A percentile compares a stretch with the other conserved stretches of the same genome.
Evolutionary conservation across 2,797 vertebrate genomes (phyloP).

Genomic region (Ataeniobius toweri): DNA sequence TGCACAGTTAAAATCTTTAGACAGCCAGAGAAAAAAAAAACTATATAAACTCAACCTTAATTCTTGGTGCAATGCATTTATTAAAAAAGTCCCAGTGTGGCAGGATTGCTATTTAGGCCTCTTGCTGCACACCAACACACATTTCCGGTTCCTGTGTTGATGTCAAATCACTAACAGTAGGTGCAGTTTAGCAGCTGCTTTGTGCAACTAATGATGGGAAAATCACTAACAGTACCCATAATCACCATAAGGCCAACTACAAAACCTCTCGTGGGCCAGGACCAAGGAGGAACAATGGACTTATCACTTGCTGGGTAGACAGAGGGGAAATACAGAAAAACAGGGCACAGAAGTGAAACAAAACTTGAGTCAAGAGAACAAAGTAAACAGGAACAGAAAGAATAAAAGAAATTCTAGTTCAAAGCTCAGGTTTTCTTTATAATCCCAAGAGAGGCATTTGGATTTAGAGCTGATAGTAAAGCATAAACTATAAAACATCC

Average conservation of each 20-base stretch:
- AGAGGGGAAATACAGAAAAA: conserved; percentile 8
- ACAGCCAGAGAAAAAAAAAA: not conserved
- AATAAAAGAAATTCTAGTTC: not conserved
- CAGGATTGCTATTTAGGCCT: not conserved
- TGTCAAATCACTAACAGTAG: conserved; percentile 72
- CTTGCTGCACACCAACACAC: conserved; percentile 23
- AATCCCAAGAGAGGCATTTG: not conserved
- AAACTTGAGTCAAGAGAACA: not conserved
- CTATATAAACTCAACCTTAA: not conserved
- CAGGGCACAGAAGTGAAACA: not conserved
- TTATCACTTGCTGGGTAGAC: conserved; percentile 19
- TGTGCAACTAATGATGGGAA: conserved; percentile 63
- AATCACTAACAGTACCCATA: conserved; percentile 49
- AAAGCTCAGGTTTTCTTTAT: not conserved
- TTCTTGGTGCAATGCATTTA: not conserved
- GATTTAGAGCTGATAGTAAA: not conserved
- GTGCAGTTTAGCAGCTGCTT: conserved; percentile 62
- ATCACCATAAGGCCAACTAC: conserved; percentile 61
- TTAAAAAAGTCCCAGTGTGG: not conserved
- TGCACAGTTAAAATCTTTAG: not conserved
- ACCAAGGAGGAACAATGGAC: conserved; percentile 58
- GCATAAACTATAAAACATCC: not conserved
- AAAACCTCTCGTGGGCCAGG: conserved; percentile 54
- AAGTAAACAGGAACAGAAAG: not conserved
- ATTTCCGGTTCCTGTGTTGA: conserved; percentile 70